Evolutionary conservation across 2,113 vertebrate species (phyloP), one percentile per base, ranked within the genome.

Genomic region (Platysternon megacephalum): DNA sequence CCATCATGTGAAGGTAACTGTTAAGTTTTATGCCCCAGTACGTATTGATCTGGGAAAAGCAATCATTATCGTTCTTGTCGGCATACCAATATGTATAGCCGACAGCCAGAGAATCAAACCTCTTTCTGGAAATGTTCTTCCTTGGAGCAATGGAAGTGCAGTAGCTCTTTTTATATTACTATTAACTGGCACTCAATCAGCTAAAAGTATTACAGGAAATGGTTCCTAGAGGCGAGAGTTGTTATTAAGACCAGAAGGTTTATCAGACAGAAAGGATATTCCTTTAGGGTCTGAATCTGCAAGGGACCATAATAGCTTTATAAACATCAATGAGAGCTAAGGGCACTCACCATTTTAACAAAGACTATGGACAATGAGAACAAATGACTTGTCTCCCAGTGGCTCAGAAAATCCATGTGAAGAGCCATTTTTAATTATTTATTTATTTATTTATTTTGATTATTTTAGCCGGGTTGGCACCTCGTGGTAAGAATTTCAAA

Each of bases 1-100:
- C 98, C 97, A 0, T 48, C 21, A 6, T 98, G 98, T 91, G 96
- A 97, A 97, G 98, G 97, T 98, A 96, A 95, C 13, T 44, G 4
- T 72, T 90, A 3, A 0, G 2, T 94, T 84, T 93, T 9, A 0
- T 53, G 24, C 61, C 89, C 76, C 82, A 42, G 14, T 53, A 79
- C 11, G 10, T 78, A 58, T 46, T 1, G 0, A 6, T 79, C 7
- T 81, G 61, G 35, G 7, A 53, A 72, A 88, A 87, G 26, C 6
- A 22, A 82, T 11, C 51, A 72, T 8, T 35, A 80, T 6, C 13
- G 78, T 8, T 5, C 10, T 49, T 44, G 11, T 2, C n/a, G 61
- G 35, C 61, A 68, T 68, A 35, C 35, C 35, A 35, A 3, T 29
- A 6, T 74, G 52, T 3, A 1, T 91, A 49, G 52, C 2, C 2